Evolutionary conservation across 2,113 vertebrate genomes (phyloP).

Genomic region (Pachypanchax playfairii): DNA sequence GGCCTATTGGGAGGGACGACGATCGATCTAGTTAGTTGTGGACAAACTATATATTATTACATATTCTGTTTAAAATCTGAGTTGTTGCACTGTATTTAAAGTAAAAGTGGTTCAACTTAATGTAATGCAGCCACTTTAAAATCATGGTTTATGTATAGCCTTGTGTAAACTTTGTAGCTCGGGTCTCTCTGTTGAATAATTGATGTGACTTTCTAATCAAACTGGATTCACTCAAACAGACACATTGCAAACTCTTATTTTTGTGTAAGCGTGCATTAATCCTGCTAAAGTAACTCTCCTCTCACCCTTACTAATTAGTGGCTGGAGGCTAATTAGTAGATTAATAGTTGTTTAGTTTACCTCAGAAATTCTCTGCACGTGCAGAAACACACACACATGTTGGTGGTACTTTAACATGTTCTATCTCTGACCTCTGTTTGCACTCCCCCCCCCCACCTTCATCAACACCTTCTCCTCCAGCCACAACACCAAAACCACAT

Average conservation of each 20-base stretch:
- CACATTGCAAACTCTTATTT: constrained; percentile 83
- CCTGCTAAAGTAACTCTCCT: constrained; percentile 64
- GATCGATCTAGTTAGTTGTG: too few species aligned
- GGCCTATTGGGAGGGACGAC: too few species aligned
- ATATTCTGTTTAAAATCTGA: too few species aligned
- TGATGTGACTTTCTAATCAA: constrained; percentile 47
- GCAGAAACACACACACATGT: background rate
- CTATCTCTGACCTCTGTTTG: constrained; percentile 32
- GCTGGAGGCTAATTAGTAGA: constrained; percentile 90
- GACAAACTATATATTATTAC: too few species aligned
- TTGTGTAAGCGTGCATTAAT: constrained; percentile 40
- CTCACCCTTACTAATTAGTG: constrained; percentile 87
- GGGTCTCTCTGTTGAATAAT: constrained; percentile 48
- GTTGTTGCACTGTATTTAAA: too few species aligned
- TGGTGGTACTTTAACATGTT: constrained; percentile 3
- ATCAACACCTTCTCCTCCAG: constrained; percentile 77
- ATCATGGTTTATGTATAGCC: constrained; percentile 21
- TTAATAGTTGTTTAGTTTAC: constrained; percentile 88
- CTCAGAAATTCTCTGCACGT: constrained; percentile 33
- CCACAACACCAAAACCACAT: constrained; percentile 99
- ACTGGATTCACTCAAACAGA: constrained; percentile 36
- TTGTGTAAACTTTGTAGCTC: constrained; percentile 33
- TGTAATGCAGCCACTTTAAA: constrained; percentile 24
- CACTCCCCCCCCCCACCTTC: constrained; percentile 7
- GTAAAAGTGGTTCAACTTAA: constrained; percentile 10